phyloP scores from a whole-genome alignment of 2,888 invertebrate species.

The Lagria hirta region DNA sequence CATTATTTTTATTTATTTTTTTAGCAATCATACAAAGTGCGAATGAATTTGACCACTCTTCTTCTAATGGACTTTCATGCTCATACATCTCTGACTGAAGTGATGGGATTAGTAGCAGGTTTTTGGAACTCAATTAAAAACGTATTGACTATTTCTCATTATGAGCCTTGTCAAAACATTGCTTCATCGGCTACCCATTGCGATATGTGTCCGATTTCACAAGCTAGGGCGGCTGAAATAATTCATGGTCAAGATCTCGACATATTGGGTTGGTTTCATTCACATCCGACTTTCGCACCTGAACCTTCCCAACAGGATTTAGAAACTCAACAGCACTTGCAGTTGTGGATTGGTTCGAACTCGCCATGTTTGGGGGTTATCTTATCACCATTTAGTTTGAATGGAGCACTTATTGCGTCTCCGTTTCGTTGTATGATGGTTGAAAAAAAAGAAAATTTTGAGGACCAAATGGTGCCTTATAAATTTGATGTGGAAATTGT shows the following conservation, averaged over 20 bases:
- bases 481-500: conserved; percentile 57
- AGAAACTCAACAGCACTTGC: conserved; percentile 64
- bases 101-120: conserved; percentile 75
- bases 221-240: conserved; percentile 62
- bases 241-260: conserved; percentile 52
- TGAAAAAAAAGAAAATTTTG: conserved; percentile 47
- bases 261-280: conserved; percentile 77
- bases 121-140: conserved; percentile 47
- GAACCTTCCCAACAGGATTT: conserved; percentile 72
- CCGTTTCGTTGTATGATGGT: conserved; percentile 63
- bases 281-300: conserved; percentile 71
- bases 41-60: conserved; percentile 62
- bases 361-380: conserved; percentile 65
- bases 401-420: conserved; percentile 57
- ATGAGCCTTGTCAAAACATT: conserved; percentile 66
- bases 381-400: conserved; percentile 65
- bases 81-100: conserved; percentile 69
- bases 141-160: conserved; percentile 56
- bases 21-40: conserved; percentile 65
- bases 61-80: conserved; percentile 71
- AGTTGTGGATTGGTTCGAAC: conserved; percentile 58
- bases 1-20: conserved; percentile 11
- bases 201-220: conserved; percentile 76
- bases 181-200: conserved; percentile 68
- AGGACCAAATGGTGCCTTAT: conserved; percentile 55